Base-by-base conservation (phyloP, 2,888 invertebrate species). In the Lasioglossum calceatum region DNA sequence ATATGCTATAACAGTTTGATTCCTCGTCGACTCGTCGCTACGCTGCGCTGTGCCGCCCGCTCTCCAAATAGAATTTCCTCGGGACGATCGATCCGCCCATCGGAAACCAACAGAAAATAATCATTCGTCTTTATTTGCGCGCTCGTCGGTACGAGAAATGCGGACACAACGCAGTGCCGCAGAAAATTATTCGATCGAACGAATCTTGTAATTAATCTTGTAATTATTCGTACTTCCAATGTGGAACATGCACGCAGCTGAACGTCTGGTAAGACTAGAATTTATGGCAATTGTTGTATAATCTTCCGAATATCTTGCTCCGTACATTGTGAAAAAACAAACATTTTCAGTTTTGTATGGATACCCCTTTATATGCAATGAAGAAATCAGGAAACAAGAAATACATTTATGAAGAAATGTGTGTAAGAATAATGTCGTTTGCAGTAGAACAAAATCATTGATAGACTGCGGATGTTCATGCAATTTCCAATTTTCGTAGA, bases 1-100 rank as follows among this genome's bases (percentile, higher is more conserved):
- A 70, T 70, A 70, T 70, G 36, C 70, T 70, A 36, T 70, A 70
- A 70, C 70, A 42, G 70, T 70, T 70, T 39, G 39, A 39, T 23
- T 70, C 70, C 16, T 23, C 23, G 39, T 70, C 36, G 70, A n/a
- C 4, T 70, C 70, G 39, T n/a, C 23, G 42, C 70, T 23, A 10
- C 70, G 70, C 67, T 8, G 4, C 23, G 23, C 70, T 23, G 36
- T 14, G 70, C 2, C 7, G 7, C 70, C 23, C 23, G 10, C 12
- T 70, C 39, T 42, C 39, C 70, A 39, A 67, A 70, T 39, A 39
- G 12, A 23, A 70, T 39, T 70, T 42, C 70, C n/a, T 1, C 5
- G 39, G 23, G 67, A 19, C 67, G 67, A 64, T 67, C 67, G 67
- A 36, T 67, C 67, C 36, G 16, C 19, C 16, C 32, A 36, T 36